phyloP scores from a whole-genome alignment of 37 sponge, comb jelly and placozoan genomes.

The Hexactinellida sp. region DNA sequence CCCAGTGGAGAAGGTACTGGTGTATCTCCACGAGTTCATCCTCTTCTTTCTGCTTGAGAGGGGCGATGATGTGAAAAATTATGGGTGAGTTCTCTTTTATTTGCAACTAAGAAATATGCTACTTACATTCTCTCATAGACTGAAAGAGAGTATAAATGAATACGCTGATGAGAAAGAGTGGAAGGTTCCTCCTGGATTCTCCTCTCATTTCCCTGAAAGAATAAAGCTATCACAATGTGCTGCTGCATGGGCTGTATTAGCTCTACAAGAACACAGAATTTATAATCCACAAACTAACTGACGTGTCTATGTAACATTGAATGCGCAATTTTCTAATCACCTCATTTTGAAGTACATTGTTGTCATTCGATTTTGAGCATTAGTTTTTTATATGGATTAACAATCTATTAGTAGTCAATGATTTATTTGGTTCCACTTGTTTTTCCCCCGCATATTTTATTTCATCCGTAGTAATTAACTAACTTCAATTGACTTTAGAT shows the following conservation, averaged over 20 bases:
- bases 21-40: background rate
- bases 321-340: too few species aligned
- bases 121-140: background rate
- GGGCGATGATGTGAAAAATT: background rate
- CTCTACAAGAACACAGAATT: background rate
- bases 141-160: background rate
- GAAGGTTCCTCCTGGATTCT: background rate
- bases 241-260: background rate
- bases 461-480: too few species aligned
- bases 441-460: too few species aligned
- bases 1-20: background rate
- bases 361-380: too few species aligned
- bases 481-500: too few species aligned
- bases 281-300: background rate
- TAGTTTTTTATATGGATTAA: too few species aligned
- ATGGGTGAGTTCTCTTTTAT: background rate
- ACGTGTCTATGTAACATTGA: background rate
- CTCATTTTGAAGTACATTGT: too few species aligned
- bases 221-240: constrained; percentile 2
- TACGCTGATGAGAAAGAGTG: background rate
- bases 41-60: background rate
- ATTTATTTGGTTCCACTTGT: too few species aligned
- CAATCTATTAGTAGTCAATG: too few species aligned
- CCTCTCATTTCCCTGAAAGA: background rate
- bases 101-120: background rate